These are phyloP conservation scores for Ursus arctos DNA, from an alignment of 2,113 vertebrate genomes.

Conservation along the genomic window DNA sequence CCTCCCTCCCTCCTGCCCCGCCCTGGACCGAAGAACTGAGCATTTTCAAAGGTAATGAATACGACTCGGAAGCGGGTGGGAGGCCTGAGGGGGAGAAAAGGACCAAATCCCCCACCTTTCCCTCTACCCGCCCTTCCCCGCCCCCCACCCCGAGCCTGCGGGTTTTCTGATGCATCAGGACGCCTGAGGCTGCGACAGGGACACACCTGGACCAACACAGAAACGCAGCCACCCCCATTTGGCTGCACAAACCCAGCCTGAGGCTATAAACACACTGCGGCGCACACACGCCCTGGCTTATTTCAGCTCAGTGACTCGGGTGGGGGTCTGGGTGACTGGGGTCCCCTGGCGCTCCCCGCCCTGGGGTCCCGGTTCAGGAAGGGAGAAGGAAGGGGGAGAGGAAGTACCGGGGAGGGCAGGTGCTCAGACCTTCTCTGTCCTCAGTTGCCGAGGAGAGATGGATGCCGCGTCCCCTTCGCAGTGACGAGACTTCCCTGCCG, in stretches of 20 bases:
- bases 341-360: not conserved
- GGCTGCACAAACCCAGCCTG: not conserved
- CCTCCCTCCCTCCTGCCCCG: not conserved
- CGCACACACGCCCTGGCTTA: not conserved
- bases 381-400: not conserved
- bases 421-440: conserved; percentile 60
- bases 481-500: conserved; percentile 78
- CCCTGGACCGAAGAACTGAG: conserved; percentile 72
- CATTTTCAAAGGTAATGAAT: conserved; percentile 78
- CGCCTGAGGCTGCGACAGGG: not conserved
- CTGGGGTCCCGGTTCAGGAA: not conserved
- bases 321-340: not conserved
- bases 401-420: not conserved
- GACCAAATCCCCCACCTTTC: not conserved
- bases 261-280: not conserved
- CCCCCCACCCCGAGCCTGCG: not conserved
- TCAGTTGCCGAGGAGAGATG: conserved; percentile 76
- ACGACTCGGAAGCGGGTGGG: not conserved
- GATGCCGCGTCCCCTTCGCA: conserved; percentile 82
- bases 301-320: not conserved
- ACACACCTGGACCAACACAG: not conserved
- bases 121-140: not conserved
- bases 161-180: not conserved
- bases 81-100: not conserved
- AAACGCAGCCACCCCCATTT: not conserved